Percentiles rank a stretch among this genome's conserved stretches.
These are phyloP conservation scores for Blennius ocellaris DNA, from an alignment of 2,113 vertebrate genomes.

Conservation along the genomic window DNA sequence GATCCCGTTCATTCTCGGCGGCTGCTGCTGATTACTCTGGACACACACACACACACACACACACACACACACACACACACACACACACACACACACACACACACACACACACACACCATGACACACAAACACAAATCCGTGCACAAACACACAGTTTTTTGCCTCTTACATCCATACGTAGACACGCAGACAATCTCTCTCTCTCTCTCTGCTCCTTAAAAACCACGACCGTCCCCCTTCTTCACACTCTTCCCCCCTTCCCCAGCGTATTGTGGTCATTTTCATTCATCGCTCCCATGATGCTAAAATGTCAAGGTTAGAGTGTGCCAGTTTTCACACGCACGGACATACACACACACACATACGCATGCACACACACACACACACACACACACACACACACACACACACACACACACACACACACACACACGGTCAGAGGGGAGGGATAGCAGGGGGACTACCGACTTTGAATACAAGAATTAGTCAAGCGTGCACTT, in stretches of 20 bases:
- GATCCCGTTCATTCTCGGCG: slow-evolving; percentile 30
- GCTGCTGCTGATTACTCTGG: slow-evolving; percentile 30
- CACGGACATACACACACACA: not conserved
- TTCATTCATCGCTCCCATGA: slow-evolving; percentile 68
- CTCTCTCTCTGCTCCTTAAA: slow-evolving; percentile 12
- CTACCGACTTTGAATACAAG: slow-evolving; percentile 62
- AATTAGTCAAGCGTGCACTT: slow-evolving; percentile 76
- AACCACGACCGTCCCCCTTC: slow-evolving; percentile 12
- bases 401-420: slow-evolving; percentile 36
- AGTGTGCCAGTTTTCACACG: slow-evolving; percentile 53
- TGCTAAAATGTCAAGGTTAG: slow-evolving; percentile 75
- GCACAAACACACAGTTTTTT: slow-evolving; percentile 3
- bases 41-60: slow-evolving; percentile 42
- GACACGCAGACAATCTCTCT: not conserved
- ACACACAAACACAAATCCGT: slow-evolving; percentile 1
- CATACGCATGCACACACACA: slow-evolving; percentile 20
- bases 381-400: slow-evolving; percentile 33
- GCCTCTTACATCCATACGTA: not conserved
- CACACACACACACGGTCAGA: slow-evolving; percentile 33
- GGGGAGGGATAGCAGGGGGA: slow-evolving; percentile 39
- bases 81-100: too few species aligned
- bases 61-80: not conserved
- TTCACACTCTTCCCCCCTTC: not conserved
- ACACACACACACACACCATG: slow-evolving; percentile 18
- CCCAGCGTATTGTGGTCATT: slow-evolving; percentile 66